A percentile compares a stretch with the other conserved stretches of the same genome.
These are phyloP conservation scores for Hyaena hyaena DNA, from an alignment of 2,113 vertebrate genomes.

Conservation along the genomic window DNA sequence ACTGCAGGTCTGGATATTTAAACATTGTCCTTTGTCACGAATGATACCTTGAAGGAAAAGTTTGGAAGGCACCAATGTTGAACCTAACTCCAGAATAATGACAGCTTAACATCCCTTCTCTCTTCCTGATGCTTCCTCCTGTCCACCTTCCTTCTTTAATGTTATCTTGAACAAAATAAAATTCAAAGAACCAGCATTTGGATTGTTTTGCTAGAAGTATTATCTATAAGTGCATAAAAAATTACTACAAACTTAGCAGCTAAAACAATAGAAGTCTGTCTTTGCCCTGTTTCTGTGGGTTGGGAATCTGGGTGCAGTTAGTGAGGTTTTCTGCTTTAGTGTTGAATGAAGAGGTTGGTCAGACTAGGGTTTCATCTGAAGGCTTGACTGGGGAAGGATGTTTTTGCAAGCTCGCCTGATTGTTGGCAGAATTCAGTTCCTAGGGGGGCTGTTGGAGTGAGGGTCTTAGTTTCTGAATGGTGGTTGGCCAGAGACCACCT, in stretches of 20 bases:
- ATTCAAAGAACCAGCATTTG: not conserved
- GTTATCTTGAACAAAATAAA: not conserved
- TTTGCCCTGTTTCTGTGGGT: not conserved
- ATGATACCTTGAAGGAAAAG: not conserved
- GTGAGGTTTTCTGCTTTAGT: not conserved
- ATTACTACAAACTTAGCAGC: not conserved
- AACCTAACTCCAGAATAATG: not conserved
- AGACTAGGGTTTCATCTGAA: not conserved
- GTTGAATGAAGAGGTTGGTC: not conserved
- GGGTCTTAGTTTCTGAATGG: not conserved
- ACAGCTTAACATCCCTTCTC: not conserved
- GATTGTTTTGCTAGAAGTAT: not conserved
- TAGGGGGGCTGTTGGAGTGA: not conserved
- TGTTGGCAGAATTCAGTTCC: not conserved
- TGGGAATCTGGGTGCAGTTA: not conserved
- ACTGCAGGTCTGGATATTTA: not conserved
- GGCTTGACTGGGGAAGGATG: not conserved
- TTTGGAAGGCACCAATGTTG: not conserved
- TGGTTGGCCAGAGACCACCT: not conserved
- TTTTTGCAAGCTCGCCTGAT: not conserved
- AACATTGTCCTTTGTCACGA: not conserved
- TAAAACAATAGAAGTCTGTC: not conserved
- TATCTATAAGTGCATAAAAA: not conserved
- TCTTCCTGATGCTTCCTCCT: rapidly evolving
- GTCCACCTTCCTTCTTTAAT: not conserved